Base-by-base conservation (phyloP, 2,113 vertebrate genomes). In the Corythoichthys intestinalis region DNA sequence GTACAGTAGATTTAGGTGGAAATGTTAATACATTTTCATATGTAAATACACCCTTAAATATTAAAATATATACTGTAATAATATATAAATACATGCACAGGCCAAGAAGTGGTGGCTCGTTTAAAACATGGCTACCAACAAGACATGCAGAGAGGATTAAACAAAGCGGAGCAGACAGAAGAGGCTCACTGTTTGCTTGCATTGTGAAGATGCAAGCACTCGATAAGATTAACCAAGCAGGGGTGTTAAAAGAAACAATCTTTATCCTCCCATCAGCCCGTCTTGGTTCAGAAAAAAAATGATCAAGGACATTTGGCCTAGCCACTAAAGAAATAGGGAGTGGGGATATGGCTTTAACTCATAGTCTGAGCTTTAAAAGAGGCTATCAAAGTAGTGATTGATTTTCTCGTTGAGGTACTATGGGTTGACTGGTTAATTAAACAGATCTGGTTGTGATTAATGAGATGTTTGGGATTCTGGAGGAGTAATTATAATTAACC, bases 391-490 rank as follows among this genome's bases (percentile, higher is more conserved):
- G 10, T 41, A 44, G 39, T 37, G 68, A 70, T 73, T 77, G 46
- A 80, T 71, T 70, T 74, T 12, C 70, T 72, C 47, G 37, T 13
- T 62, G 49, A 70, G 83, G 79, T 76, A 70, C 65, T 66, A 61
- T 15, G 2, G 61, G 70, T 49, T 84, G 63, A 76, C 62, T 77
- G 76, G 79, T 78, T 81, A 75, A 77, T 74, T 66, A 50, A 77
- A 73, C 79, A 75, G 67, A 73, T 52, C 58, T 0, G 15, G 48
- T 60, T 70, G 50, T 49, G 69, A 74, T 77, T 74, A 81, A 80
- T 69, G 56, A 68, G 73, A 71, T 75, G 74, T 68, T 70, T 41
- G 34, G 20, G 53, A 56, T 9, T 56, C 53, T 2, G 13, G 47
- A 48, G 47, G 9, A 48, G 10, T 14, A 49, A 47, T 47, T 28